phyloP scores from a whole-genome alignment of 2,797 vertebrate genomes.

The Neopelma chrysocephalum region DNA sequence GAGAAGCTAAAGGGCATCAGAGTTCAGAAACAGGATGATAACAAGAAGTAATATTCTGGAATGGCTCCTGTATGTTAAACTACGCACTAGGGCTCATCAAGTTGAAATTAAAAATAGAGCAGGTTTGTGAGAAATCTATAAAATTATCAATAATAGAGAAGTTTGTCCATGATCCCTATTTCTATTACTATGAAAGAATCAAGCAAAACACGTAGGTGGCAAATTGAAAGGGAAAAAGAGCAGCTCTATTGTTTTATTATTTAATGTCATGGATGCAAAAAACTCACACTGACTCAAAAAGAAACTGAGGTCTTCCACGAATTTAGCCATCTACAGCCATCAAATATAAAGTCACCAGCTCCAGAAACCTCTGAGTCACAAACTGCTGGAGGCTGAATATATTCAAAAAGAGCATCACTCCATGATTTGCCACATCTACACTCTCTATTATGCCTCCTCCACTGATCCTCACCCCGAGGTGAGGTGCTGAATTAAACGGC shows the following conservation, averaged over 20 bases:
- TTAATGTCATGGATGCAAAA: neutral
- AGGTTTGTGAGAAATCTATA: neutral
- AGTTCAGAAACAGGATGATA: neutral
- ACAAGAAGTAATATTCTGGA: neutral
- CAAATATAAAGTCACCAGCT: neutral
- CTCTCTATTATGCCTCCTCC: neutral
- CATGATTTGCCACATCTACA: neutral
- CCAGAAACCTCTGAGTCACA: neutral
- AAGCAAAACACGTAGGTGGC: neutral
- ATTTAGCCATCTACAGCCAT: neutral
- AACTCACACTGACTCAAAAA: neutral
- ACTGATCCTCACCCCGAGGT: neutral
- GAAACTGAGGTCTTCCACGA: neutral
- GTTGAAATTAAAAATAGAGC: neutral
- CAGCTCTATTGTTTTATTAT: neutral
- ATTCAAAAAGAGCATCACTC: neutral
- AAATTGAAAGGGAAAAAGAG: neutral
- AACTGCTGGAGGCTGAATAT: neutral
- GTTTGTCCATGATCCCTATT: neutral
- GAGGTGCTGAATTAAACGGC: neutral
- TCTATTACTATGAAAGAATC: neutral
- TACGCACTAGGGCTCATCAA: neutral
- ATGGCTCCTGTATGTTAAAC: neutral
- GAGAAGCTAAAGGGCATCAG: neutral
- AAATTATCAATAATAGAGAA: neutral